Evolutionary conservation across 2,888 invertebrate genomes (phyloP).

Genomic region (Drosophila testacea): DNA sequence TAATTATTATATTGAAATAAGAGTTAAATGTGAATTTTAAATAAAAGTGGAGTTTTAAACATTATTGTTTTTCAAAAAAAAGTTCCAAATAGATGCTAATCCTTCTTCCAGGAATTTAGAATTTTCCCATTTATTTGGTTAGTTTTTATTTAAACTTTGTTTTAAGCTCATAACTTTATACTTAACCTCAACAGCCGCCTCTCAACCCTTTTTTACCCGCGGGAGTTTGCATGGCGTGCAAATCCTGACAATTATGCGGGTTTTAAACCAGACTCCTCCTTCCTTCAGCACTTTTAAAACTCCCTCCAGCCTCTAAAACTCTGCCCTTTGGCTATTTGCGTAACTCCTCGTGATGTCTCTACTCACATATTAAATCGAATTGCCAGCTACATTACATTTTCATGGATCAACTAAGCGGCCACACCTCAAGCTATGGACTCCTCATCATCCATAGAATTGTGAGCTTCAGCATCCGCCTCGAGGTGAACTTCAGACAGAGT

Average conservation of each 20-base stretch:
- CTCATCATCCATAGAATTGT: conserved; percentile 4
- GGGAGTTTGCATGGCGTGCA: conserved; percentile 61
- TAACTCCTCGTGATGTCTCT: conserved; percentile 69
- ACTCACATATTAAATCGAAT: conserved; percentile 63
- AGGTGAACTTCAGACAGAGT: conserved; percentile 35
- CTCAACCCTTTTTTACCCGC: conserved; percentile 36
- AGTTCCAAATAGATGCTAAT: too few relatives aligned
- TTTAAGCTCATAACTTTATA: conserved; percentile 16
- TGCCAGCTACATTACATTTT: conserved; percentile 74
- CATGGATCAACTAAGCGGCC: conserved; percentile 75
- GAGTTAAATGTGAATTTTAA: too few relatives aligned
- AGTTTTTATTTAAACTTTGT: too few relatives aligned
- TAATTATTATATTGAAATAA: too few relatives aligned
- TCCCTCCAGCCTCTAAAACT: background rate
- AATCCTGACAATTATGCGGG: conserved; percentile 82
- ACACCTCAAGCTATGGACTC: conserved; percentile 57
- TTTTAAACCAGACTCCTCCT: conserved; percentile 58
- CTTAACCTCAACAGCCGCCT: conserved; percentile 40
- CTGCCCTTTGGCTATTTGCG: conserved; percentile 71
- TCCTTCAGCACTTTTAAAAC: background rate
- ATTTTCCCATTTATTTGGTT: too few relatives aligned
- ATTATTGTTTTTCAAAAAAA: too few relatives aligned
- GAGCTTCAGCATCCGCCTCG: conserved; percentile 52
- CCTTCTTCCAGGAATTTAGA: too few relatives aligned
- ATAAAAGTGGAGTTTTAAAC: too few relatives aligned